phyloP scores from a whole-genome alignment of 2,113 vertebrate species.

The Alligator mississippiensis region DNA sequence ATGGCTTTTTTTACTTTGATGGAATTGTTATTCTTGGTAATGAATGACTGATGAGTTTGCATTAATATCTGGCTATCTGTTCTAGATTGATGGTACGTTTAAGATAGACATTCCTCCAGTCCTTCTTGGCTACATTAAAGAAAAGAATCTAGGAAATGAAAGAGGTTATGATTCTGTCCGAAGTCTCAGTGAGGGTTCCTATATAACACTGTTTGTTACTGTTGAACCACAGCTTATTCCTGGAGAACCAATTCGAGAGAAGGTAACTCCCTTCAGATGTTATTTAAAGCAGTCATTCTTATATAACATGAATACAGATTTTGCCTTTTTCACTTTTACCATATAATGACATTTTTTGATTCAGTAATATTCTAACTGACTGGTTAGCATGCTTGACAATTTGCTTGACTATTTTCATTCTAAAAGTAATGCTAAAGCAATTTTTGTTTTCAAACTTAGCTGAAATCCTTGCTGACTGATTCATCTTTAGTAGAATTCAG shows the following conservation, averaged over 20 bases:
- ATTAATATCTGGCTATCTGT: not conserved
- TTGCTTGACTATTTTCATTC: not conserved
- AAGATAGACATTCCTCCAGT: slow-evolving; percentile 91
- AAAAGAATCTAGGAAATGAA: slow-evolving; percentile 77
- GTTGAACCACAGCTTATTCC: slow-evolving; percentile 93
- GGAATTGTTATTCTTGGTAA: not conserved
- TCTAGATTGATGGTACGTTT: slow-evolving; percentile 95
- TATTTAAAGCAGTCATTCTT: not conserved
- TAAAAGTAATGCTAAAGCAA: not conserved
- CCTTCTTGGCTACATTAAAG: slow-evolving; percentile 94
- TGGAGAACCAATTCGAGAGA: slow-evolving; percentile 90
- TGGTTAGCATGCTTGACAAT: not conserved
- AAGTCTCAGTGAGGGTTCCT: slow-evolving; percentile 87
- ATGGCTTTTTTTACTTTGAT: not conserved
- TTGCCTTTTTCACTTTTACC: not conserved
- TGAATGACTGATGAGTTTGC: not conserved
- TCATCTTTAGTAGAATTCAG: not conserved
- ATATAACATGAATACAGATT: not conserved
- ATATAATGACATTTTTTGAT: not conserved
- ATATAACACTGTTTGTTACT: slow-evolving; percentile 94
- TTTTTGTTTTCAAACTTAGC: not conserved
- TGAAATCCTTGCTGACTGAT: not conserved
- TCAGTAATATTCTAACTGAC: not conserved
- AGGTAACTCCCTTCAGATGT: slow-evolving; percentile 77
- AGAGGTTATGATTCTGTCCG: slow-evolving; percentile 81